A percentile compares a stretch with the other conserved stretches of the same genome.
phyloP scores from a whole-genome alignment of 2,888 invertebrate species.

The Cantharis nigra region DNA sequence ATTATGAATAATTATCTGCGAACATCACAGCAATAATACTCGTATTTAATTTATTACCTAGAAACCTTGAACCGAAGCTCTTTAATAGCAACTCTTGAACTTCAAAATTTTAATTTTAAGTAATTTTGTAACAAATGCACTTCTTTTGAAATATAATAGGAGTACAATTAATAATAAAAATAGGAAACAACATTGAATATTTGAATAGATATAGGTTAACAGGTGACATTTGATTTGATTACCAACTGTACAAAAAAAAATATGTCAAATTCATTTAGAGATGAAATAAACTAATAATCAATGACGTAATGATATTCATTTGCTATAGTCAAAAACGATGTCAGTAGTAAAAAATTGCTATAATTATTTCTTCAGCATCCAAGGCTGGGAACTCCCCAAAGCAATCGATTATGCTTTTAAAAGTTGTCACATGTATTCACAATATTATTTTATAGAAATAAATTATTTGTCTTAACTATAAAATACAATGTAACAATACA shows the following conservation, averaged over 20 bases:
- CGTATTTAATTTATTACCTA: not conserved
- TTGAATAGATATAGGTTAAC: constrained; percentile 10
- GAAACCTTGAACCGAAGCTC: not conserved
- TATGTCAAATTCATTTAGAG: not conserved
- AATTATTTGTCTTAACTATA: constrained; percentile 17
- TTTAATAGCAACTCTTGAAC: not conserved
- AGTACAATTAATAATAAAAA: not conserved
- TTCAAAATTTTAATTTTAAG: not conserved
- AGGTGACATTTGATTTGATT: constrained; percentile 13
- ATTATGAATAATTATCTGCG: not conserved
- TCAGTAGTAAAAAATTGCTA: constrained; percentile 35
- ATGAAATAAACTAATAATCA: not conserved
- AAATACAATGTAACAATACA: not conserved
- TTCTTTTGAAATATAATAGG: not conserved
- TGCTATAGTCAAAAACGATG: constrained; percentile 30
- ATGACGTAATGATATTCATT: constrained; percentile 38
- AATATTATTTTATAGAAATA: constrained; percentile 2
- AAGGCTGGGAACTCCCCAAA: constrained; percentile 39
- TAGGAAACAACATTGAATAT: not conserved
- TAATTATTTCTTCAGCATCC: constrained; percentile 39
- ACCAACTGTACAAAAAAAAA: not conserved
- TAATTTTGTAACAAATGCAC: not conserved
- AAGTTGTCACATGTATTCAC: constrained; percentile 35
- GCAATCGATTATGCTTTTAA: constrained; percentile 31
- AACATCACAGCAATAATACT: not conserved